A percentile compares a stretch with the other conserved stretches of the same genome.
phyloP scores from a whole-genome alignment of 2,113 vertebrate species.

The Ranitomeya variabilis region DNA sequence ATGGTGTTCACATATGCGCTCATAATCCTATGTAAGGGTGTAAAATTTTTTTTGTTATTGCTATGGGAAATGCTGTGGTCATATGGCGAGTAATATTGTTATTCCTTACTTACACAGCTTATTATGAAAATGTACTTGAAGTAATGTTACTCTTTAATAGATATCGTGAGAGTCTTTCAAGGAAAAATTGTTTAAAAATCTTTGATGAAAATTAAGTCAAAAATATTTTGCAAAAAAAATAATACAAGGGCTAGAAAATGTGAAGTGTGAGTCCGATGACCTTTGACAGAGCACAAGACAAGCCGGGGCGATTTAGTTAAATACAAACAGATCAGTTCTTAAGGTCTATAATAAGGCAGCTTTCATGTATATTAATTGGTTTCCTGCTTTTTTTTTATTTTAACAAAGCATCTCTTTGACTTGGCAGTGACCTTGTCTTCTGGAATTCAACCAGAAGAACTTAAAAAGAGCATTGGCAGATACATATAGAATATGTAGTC shows the following conservation, averaged over 20 bases:
- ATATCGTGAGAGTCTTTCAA: neutral
- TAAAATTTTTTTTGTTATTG: too few relatives aligned
- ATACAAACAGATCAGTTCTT: conserved; percentile 13
- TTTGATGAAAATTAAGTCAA: neutral
- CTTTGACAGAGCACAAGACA: neutral
- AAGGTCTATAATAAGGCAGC: neutral
- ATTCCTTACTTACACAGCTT: too few relatives aligned
- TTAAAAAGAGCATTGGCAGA: neutral
- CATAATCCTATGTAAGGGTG: too few relatives aligned
- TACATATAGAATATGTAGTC: neutral
- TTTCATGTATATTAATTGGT: conserved; percentile 16
- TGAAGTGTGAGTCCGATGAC: neutral
- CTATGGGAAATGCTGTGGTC: too few relatives aligned
- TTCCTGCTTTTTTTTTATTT: neutral
- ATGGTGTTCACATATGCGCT: too few relatives aligned
- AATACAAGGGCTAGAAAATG: neutral
- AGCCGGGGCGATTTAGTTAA: neutral
- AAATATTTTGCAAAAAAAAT: neutral
- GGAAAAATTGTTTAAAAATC: neutral
- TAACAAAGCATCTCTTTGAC: conserved; percentile 2
- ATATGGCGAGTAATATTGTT: too few relatives aligned
- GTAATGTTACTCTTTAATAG: neutral
- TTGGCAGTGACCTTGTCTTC: conserved; percentile 8
- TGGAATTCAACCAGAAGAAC: conserved; percentile 12
- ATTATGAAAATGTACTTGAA: too few relatives aligned